phyloP scores from a whole-genome alignment of 2,113 vertebrate genomes.

The Sylvicapra grimmia region DNA sequence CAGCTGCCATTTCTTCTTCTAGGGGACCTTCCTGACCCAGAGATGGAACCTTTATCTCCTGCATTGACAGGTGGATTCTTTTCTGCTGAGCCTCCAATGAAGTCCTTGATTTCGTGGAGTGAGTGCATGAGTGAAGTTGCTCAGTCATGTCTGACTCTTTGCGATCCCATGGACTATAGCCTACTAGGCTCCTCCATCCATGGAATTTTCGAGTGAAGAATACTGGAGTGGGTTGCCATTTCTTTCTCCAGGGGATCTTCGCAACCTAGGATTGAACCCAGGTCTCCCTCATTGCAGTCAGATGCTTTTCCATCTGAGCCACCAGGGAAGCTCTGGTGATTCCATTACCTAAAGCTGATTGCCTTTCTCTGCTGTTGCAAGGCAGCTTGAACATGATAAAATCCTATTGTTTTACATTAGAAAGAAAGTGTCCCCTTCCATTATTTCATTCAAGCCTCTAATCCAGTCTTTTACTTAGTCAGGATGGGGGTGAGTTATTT shows the following conservation, averaged over 20 bases:
- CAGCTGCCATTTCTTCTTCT: background rate
- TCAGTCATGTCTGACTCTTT: background rate
- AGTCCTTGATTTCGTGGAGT: background rate
- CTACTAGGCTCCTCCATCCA: background rate
- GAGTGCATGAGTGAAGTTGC: background rate
- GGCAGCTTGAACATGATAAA: background rate
- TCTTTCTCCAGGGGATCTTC: background rate
- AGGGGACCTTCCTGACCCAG: background rate
- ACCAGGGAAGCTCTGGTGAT: background rate
- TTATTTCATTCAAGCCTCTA: background rate
- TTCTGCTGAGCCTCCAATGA: background rate
- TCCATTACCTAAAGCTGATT: background rate
- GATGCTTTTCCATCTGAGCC: background rate
- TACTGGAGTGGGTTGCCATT: background rate
- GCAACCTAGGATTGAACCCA: background rate
- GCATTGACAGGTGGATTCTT: background rate
- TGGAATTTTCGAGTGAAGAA: background rate
- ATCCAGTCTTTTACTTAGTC: too few species aligned
- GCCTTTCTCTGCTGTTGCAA: background rate
- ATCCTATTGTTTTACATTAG: background rate
- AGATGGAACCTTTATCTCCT: background rate
- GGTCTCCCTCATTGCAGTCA: background rate
- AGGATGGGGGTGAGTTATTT: background rate
- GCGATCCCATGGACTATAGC: accelerated
- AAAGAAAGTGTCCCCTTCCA: background rate